Percentiles rank a stretch among this genome's conserved stretches.
Conservation (phyloP, 53 echinoderm and acorn worm species). For the Henricia sp. region DNA sequence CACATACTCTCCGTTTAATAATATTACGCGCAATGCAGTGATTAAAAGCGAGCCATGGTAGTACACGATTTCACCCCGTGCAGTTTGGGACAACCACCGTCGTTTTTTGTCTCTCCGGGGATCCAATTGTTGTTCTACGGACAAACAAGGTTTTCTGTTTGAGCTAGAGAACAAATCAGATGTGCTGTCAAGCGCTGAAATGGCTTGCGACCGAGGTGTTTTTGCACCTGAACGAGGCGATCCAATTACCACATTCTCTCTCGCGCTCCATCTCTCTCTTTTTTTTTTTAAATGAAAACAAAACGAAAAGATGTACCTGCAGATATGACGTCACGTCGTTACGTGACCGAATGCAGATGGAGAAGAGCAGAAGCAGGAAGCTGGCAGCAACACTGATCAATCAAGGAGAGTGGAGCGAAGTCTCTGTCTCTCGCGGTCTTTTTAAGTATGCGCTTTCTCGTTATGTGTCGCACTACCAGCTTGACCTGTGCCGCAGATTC, state of each 20-base stretch:
- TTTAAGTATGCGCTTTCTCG: not conserved
- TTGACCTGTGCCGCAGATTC: conserved; percentile 8
- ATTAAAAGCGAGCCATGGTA: not conserved
- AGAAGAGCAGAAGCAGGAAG: not conserved
- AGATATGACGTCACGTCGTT: conserved; percentile 57
- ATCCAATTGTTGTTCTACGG: not conserved
- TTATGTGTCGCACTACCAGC: not conserved
- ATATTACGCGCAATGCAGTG: not conserved
- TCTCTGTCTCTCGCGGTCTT: not conserved
- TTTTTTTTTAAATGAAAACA: not conserved
- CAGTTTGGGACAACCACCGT: not conserved
- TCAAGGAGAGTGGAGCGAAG: not conserved
- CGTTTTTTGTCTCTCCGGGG: not conserved
- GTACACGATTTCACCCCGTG: not conserved
- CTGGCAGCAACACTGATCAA: not conserved
- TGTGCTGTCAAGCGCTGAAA: not conserved
- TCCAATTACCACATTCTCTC: conserved; percentile 25
- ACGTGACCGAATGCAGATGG: conserved; percentile 57
- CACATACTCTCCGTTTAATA: not conserved
- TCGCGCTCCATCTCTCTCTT: not conserved
- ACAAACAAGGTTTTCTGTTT: conserved; percentile 2
- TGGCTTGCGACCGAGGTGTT: conserved; percentile 20
- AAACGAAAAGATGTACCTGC: not conserved
- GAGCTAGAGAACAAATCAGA: not conserved
- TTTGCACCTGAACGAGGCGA: conserved; percentile 38